Conservation (phyloP, 1,140 invertebrate species). For the Plectrocnemia conspersa region DNA sequence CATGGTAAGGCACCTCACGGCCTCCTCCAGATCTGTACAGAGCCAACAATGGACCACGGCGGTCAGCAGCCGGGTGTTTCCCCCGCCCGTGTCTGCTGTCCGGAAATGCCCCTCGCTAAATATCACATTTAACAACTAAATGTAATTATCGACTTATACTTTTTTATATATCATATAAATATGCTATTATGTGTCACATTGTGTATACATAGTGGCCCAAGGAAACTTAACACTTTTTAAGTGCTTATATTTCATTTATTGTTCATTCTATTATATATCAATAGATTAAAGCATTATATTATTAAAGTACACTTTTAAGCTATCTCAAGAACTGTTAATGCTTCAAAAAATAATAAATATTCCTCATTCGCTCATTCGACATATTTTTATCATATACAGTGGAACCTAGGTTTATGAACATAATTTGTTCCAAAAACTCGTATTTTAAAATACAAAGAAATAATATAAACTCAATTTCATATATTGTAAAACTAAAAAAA, state of each 20-base stretch:
- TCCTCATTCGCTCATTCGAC: no score
- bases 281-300: background rate
- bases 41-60: slow-evolving; percentile 54
- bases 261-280: background rate
- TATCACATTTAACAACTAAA: slow-evolving; percentile 55
- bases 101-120: slow-evolving; percentile 70
- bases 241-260: background rate
- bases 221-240: background rate
- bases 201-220: background rate
- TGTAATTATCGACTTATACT: slow-evolving; percentile 30
- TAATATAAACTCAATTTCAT: no score
- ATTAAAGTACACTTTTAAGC: background rate
- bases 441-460: no score
- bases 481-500: no score
- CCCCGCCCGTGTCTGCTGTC: slow-evolving; percentile 67
- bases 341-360: no score
- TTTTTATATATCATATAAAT: slow-evolving; percentile 9
- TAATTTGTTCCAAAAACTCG: no score
- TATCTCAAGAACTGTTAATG: background rate
- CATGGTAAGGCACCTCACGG: slow-evolving; percentile 77
- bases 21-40: slow-evolving; percentile 59
- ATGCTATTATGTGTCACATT: background rate
- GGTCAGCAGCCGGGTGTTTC: slow-evolving; percentile 61
- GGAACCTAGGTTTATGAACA: no score
- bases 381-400: no score